Percentiles rank a stretch among this genome's conserved stretches.
Conservation (phyloP, 2,888 invertebrate genomes). For the Gordius sp. region DNA sequence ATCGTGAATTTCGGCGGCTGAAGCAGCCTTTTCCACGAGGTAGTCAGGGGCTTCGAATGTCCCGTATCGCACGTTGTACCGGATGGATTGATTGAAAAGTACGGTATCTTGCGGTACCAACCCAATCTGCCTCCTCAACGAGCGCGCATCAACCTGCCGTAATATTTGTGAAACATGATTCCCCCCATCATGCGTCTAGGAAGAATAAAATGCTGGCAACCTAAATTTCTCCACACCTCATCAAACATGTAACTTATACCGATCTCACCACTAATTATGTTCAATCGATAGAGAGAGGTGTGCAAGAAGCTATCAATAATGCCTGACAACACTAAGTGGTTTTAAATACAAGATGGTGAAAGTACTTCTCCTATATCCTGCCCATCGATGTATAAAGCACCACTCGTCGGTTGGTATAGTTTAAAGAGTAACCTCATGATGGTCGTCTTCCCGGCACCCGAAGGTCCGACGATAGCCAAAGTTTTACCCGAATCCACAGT, state of each 20-base stretch:
- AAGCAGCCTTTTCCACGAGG: slow-evolving; percentile 62
- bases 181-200: too few species aligned
- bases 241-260: too few species aligned
- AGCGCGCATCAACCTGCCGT: slow-evolving; percentile 29
- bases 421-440: slow-evolving; percentile 32
- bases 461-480: slow-evolving; percentile 34
- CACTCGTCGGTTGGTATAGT: slow-evolving; percentile 30
- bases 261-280: too few species aligned
- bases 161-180: too few species aligned
- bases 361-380: slow-evolving; percentile 28
- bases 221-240: too few species aligned
- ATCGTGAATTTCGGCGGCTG: slow-evolving; percentile 30
- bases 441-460: slow-evolving; percentile 32
- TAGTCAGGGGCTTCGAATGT: slow-evolving; percentile 74
- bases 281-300: too few species aligned
- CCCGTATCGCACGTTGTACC: slow-evolving; percentile 75
- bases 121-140: slow-evolving; percentile 31
- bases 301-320: too few species aligned
- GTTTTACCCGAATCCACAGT: slow-evolving; percentile 54
- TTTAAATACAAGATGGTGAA: too few species aligned
- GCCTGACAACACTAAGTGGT: too few species aligned
- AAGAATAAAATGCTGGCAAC: too few species aligned
- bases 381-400: slow-evolving; percentile 28
- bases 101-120: slow-evolving; percentile 33
- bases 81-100: slow-evolving; percentile 26